These are phyloP conservation scores for Rhinolophus sinicus DNA, from an alignment of 2,113 vertebrate species.

Conservation along the genomic window DNA sequence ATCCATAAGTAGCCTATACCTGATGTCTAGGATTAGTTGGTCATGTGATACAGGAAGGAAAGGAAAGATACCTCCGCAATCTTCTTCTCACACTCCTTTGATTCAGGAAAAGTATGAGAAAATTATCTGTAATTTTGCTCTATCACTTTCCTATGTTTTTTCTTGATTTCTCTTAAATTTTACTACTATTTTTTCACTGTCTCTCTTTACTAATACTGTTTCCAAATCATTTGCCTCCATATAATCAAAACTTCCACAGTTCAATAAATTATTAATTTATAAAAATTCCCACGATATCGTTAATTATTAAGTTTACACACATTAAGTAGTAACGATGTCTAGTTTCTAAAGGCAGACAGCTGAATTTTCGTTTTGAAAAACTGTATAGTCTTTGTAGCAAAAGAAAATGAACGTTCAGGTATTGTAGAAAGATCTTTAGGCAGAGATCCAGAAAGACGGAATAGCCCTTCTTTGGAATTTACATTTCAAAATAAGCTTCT, in stretches of 20 bases:
- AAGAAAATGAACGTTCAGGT: background rate
- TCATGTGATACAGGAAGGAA: background rate
- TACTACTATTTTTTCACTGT: background rate
- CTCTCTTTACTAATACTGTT: background rate
- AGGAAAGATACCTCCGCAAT: background rate
- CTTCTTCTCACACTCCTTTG: background rate
- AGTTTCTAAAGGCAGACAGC: background rate
- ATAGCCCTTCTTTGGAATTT: background rate
- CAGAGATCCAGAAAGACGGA: background rate
- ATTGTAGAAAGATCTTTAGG: background rate
- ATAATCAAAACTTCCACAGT: background rate
- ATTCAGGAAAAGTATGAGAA: background rate
- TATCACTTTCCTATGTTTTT: background rate
- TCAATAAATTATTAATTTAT: background rate
- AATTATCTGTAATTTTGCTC: background rate
- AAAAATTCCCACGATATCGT: background rate
- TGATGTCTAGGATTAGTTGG: background rate
- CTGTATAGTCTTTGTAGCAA: background rate
- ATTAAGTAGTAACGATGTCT: background rate
- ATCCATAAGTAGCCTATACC: background rate
- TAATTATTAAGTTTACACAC: background rate
- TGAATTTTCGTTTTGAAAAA: constrained; percentile 12
- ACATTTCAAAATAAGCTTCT: background rate
- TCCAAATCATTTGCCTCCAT: constrained; percentile 3
- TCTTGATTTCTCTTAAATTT: background rate